Conservation (phyloP, 1,140 invertebrate species). For the Eciton burchellii region DNA sequence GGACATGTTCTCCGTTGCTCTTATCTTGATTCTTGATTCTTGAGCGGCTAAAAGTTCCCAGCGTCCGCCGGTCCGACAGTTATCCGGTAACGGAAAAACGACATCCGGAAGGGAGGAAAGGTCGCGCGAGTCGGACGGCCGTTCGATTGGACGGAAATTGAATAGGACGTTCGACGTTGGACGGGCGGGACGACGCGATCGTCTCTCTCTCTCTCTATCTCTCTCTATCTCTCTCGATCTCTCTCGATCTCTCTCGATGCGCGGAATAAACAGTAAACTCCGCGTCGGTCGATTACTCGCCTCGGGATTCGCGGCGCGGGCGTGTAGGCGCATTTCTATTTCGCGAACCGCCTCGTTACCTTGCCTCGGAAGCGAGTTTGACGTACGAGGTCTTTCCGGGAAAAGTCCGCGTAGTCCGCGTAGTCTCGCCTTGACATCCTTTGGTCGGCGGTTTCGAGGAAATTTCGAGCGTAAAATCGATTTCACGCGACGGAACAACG, state of each 20-base stretch:
- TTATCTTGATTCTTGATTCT: too few species aligned
- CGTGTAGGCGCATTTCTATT: conserved; percentile 39
- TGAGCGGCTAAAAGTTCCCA: too few species aligned
- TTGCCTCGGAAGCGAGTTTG: conserved; percentile 39
- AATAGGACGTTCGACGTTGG: conserved; percentile 10
- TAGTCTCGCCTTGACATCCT: conserved; percentile 50
- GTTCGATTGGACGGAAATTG: conserved; percentile 55
- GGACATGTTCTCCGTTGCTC: neutral
- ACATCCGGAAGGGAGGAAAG: conserved; percentile 14
- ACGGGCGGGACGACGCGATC: too few species aligned
- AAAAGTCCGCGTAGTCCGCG: conserved; percentile 48
- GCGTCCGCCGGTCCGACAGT: too few species aligned
- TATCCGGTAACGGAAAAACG: conserved; percentile 19
- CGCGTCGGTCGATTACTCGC: neutral
- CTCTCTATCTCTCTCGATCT: too few species aligned
- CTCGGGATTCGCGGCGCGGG: neutral
- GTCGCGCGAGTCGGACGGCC: conserved; percentile 40
- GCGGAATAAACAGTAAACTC: neutral
- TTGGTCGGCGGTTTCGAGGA: conserved; percentile 29
- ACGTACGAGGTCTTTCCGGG: conserved; percentile 36
- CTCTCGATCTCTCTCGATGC: neutral
- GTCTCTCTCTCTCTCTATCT: neutral
- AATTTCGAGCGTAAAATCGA: conserved; percentile 57
- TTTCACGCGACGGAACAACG: conserved; percentile 3
- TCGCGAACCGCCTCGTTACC: conserved; percentile 15